These are phyloP conservation scores for Loxodonta africana DNA, from an alignment of 2,113 vertebrate genomes.

Conservation along the genomic window DNA sequence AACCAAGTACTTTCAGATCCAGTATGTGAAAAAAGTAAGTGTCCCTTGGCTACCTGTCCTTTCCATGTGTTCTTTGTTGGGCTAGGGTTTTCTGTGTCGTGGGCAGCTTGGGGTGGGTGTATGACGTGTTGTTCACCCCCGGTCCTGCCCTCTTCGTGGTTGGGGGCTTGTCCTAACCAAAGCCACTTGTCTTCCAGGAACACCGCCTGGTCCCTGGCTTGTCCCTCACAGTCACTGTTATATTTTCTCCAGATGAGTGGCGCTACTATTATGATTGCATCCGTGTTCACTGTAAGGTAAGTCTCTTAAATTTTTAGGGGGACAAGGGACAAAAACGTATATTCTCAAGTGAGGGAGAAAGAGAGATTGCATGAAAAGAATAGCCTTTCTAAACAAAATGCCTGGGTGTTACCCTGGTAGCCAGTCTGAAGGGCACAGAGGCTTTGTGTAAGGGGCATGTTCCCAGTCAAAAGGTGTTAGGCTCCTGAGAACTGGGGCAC, in stretches of 20 bases:
- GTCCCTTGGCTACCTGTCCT: fast-evolving
- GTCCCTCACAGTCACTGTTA: slow-evolving; percentile 89
- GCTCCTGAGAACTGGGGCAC: neutral
- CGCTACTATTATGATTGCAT: slow-evolving; percentile 96
- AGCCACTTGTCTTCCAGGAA: slow-evolving; percentile 86
- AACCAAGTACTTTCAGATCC: slow-evolving; percentile 94
- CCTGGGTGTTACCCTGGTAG: neutral
- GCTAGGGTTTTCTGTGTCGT: neutral
- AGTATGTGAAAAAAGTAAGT: slow-evolving; percentile 94
- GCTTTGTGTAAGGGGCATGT: too few species aligned
- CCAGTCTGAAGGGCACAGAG: neutral
- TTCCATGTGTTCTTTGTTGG: neutral
- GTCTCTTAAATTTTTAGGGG: neutral
- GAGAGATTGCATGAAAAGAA: neutral
- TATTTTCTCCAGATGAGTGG: slow-evolving; percentile 95
- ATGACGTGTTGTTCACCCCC: too few species aligned
- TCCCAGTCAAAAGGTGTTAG: too few species aligned
- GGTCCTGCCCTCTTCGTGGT: neutral
- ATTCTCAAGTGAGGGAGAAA: neutral
- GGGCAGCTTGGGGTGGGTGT: fast-evolving
- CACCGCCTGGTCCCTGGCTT: slow-evolving; percentile 94
- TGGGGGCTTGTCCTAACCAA: neutral
- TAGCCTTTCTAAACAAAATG: neutral
- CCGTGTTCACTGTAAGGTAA: slow-evolving; percentile 95
- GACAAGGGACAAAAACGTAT: neutral